Conservation (phyloP, 2,113 vertebrate genomes). For the Panurus biarmicus region DNA sequence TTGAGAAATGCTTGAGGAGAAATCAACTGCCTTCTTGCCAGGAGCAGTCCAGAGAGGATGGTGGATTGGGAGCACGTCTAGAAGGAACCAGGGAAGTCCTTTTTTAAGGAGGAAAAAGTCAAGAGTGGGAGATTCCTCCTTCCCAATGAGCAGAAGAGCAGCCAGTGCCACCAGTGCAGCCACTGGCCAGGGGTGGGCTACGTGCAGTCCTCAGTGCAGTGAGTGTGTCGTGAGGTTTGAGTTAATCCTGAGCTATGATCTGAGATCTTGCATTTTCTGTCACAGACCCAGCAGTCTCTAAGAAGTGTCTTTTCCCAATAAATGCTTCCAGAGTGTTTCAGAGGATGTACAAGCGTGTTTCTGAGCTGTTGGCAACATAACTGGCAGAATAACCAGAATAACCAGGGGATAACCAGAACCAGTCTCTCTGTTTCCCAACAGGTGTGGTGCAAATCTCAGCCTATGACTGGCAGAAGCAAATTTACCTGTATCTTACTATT, state of each 20-base stretch:
- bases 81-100: neutral
- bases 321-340: neutral
- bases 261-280: neutral
- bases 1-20: neutral
- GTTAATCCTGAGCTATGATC: neutral
- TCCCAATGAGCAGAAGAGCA: neutral
- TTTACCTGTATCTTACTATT: neutral
- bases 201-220: neutral
- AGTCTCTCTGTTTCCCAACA: neutral
- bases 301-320: neutral
- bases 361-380: neutral
- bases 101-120: neutral
- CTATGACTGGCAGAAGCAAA: neutral
- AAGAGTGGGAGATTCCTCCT: neutral
- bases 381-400: neutral
- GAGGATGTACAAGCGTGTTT: neutral
- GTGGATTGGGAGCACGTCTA: neutral
- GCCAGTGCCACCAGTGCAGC: neutral
- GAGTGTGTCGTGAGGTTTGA: rapidly evolving
- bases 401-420: neutral
- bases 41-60: neutral
- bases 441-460: neutral
- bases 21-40: neutral
- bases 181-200: neutral
- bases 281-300: neutral